Conservation (phyloP, 2,113 vertebrate species). For the Leiothrix lutea region DNA sequence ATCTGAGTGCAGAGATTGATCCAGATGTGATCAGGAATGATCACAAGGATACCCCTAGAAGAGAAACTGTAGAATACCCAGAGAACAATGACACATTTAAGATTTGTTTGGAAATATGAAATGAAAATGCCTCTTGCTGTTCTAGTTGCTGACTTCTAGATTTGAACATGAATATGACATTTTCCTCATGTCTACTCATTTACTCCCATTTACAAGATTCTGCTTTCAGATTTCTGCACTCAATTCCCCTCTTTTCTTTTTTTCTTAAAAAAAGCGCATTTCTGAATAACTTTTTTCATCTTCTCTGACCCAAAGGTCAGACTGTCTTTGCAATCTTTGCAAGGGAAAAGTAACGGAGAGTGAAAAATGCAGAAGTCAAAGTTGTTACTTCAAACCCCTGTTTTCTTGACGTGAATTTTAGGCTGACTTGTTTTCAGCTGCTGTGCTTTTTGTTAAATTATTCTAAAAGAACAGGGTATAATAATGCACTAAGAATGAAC, state of each 20-base stretch:
- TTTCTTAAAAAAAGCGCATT: background rate
- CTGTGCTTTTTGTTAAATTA: background rate
- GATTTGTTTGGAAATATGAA: background rate
- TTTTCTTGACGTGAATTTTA: background rate
- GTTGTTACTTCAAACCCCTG: background rate
- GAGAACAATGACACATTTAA: background rate
- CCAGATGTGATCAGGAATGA: background rate
- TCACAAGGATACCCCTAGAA: background rate
- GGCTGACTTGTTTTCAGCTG: background rate
- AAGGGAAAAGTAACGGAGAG: no score
- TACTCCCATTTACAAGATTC: background rate
- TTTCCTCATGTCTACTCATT: background rate
- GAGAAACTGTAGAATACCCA: background rate
- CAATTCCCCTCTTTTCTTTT: background rate
- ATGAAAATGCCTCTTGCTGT: background rate
- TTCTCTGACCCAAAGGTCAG: background rate
- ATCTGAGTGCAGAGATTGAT: background rate
- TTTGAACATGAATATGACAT: background rate
- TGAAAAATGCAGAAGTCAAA: no score
- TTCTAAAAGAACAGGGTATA: background rate
- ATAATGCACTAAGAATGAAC: background rate
- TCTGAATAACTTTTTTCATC: background rate
- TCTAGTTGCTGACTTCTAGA: background rate
- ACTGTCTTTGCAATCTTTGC: no score
- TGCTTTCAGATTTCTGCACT: background rate